Evolutionary conservation across 1,140 invertebrate genomes (phyloP).

Genomic region (Odontomachus brunneus): DNA sequence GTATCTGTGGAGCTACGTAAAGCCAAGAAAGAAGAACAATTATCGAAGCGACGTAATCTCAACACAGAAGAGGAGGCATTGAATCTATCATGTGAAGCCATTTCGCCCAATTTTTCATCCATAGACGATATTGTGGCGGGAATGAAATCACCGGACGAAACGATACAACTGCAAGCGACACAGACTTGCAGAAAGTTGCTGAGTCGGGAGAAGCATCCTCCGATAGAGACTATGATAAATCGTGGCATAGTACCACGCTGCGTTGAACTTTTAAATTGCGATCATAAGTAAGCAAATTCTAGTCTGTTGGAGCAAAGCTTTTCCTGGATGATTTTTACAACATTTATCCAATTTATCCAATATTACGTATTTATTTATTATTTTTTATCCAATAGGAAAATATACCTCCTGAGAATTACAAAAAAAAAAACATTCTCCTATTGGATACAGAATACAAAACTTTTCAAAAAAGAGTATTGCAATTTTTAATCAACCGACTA

Average conservation of each 20-base stretch:
- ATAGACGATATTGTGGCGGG: slow-evolving; percentile 88
- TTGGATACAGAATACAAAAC: too few species aligned
- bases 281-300: slow-evolving; percentile 89
- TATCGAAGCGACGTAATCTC: slow-evolving; percentile 97
- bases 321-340: too few species aligned
- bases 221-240: slow-evolving; percentile 95
- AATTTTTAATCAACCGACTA: too few species aligned
- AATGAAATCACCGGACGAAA: slow-evolving; percentile 88
- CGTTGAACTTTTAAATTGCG: slow-evolving; percentile 90
- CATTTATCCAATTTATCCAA: too few species aligned
- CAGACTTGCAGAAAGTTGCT: slow-evolving; percentile 95
- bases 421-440: too few species aligned
- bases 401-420: too few species aligned
- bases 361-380: too few species aligned
- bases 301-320: too few species aligned
- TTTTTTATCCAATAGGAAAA: too few species aligned
- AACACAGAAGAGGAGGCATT: slow-evolving; percentile 84
- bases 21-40: slow-evolving; percentile 96
- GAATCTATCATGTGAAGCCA: slow-evolving; percentile 86
- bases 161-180: slow-evolving; percentile 88
- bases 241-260: slow-evolving; percentile 95
- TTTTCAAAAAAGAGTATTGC: too few species aligned
- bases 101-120: slow-evolving; percentile 81
- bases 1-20: slow-evolving; percentile 96
- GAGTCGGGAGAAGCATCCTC: slow-evolving; percentile 96